Evolutionary conservation across 2,797 vertebrate genomes (phyloP), one percentile per base, ranked within the genome.

Genomic region (Chrosomus eos): DNA sequence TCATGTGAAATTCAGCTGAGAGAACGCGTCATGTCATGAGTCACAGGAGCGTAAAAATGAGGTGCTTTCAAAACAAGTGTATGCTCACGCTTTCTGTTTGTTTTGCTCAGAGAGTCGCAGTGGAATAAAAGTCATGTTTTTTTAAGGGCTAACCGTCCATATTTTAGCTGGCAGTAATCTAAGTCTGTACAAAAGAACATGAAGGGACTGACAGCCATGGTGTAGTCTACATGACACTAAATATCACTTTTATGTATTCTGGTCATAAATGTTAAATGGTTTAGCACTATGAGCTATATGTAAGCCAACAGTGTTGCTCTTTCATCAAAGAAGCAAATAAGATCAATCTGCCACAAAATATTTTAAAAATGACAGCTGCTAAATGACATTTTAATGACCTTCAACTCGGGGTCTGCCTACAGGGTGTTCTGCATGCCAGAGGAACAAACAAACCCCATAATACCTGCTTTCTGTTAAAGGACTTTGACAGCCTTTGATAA

Each of bases 1-100:
- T 86, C 86, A 90, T 88, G 89, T 93, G 90, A 90, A 91, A 93
- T 92, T 53, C 83, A 85, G 87, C 87, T 90, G 89, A 91, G 90
- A 92, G 84, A 86, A 70, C 86, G 85, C 86, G 85, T 88, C 87
- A 91, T 84, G 66, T 89, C 33, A 90, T 58, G 72, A 88, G 87
- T 86, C 86, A 80, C 88, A 76, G 82, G 19, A 71, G 33, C 70
- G 23, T 67, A 55, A 80, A 83, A 87, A 85, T 78, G 67, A 64
- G 33, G 33, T 80, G 88, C 88, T 75, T 90, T 85, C 48, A 23
- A 23, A 77, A 80, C 62, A 72, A 62, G 83, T 81, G 62, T 68
- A 81, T 82, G 88, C 75, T 64, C 74, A 66, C 21, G 6, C 7
- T 72, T 73, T 51, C 70, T 26, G 64, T 81, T 77, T 84, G 38